A percentile compares a stretch with the other conserved stretches of the same genome.
phyloP scores from a whole-genome alignment of 2,888 invertebrate genomes.

The Archips xylosteana region DNA sequence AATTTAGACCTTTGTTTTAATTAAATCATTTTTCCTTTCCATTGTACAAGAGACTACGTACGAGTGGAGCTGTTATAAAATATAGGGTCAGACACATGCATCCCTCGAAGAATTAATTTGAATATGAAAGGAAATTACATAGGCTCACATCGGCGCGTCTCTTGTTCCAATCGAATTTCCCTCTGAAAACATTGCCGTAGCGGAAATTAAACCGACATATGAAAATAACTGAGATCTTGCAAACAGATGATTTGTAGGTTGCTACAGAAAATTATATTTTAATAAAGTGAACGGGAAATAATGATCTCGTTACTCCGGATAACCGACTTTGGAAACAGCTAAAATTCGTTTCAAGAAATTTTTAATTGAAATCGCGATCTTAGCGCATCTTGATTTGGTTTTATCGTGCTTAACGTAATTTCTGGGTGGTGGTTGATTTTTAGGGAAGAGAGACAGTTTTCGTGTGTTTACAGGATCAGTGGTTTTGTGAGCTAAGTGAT shows the following conservation, averaged over 20 bases:
- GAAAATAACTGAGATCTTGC: slow-evolving; percentile 69
- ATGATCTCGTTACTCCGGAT: not conserved
- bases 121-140: slow-evolving; percentile 81
- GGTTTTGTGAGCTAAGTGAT: slow-evolving; percentile 78
- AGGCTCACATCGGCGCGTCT: slow-evolving; percentile 72
- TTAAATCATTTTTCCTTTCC: slow-evolving; percentile 62
- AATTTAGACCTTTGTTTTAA: slow-evolving; percentile 54
- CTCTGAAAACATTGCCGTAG: slow-evolving; percentile 77
- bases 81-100: slow-evolving; percentile 64
- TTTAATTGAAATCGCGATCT: not conserved
- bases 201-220: slow-evolving; percentile 80
- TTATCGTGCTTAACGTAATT: slow-evolving; percentile 11
- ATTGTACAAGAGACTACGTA: slow-evolving; percentile 48
- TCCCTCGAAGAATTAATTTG: slow-evolving; percentile 77
- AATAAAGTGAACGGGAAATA: slow-evolving; percentile 20
- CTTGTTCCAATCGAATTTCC: slow-evolving; percentile 77
- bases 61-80: slow-evolving; percentile 61
- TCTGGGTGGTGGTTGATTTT: slow-evolving; percentile 8
- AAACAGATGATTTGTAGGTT: slow-evolving; percentile 53
- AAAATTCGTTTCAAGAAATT: not conserved
- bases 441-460: slow-evolving; percentile 18
- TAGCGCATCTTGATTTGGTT: not conserved
- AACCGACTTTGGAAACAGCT: not conserved
- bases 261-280: slow-evolving; percentile 29
- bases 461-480: slow-evolving; percentile 55